Base-by-base conservation (phyloP, 1,140 invertebrate genomes). In the Hyles euphorbiae region DNA sequence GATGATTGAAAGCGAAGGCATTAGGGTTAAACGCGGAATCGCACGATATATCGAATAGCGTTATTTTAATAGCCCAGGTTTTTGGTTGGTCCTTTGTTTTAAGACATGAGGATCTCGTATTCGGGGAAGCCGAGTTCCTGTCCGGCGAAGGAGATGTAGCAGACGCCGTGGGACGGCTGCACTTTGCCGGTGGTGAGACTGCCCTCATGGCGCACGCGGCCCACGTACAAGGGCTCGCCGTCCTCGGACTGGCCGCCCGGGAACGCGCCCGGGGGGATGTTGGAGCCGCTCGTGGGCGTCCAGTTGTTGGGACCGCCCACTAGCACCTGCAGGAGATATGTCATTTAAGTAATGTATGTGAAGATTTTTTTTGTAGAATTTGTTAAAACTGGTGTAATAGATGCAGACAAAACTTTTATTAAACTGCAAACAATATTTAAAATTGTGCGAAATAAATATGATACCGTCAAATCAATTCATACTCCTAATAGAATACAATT, bases 181-280 rank as follows among this genome's bases (percentile, higher is more conserved):
- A 97, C 92, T 85, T 96, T 94, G 66, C 94, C 93, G 8, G 92
- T 90, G 0, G 93, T 94, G 44, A 94, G 55, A 49, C 91, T 91
- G 50, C 91, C 93, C 58, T 94, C 92, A 68, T 94, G 93, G 11
- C 90, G 81, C 0, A 92, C 93, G 53, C 93, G 91, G 10, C 94
- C 94, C 32, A 95, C 81, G 72, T 91, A 95, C 0, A 96, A 87
- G 0, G 94, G 90, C 70, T 96, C 95, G 1, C 95, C 95, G 22
- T 94, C 93, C 68, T 94, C 92, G 7, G 92, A 92, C 72, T 94
- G 91, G 6, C 95, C 95, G 34, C 90, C 94, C 4, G 93, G 92
- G 61, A 95, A 83, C 1, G 95, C 94, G 50, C 93, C 93, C 7
- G 91, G 90, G 22, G 95, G 95, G 65, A 96, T 90, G 67, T 92